Evolutionary conservation across 2,888 invertebrate genomes (phyloP).

Genomic region (Ephialtes manifestator): DNA sequence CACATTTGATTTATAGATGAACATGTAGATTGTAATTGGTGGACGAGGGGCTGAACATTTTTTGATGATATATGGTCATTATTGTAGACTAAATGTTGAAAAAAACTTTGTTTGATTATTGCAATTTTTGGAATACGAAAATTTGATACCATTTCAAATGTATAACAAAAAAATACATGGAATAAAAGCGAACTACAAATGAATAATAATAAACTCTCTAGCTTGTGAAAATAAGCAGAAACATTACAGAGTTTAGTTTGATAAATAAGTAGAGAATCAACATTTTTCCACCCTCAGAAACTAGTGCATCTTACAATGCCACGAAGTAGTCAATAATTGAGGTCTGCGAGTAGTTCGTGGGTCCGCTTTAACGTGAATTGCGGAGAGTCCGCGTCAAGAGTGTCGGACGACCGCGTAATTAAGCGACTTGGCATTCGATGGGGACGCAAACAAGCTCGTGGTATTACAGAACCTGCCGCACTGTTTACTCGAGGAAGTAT

Average conservation of each 20-base stretch:
- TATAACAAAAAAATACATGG: no score
- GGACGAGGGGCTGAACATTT: no score
- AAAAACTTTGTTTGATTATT: no score
- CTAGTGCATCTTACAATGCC: not conserved
- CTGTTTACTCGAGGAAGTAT: conserved; percentile 56
- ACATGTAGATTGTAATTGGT: no score
- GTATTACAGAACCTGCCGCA: conserved; percentile 35
- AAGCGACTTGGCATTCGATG: conserved; percentile 44
- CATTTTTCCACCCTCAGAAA: not conserved
- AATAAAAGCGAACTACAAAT: no score
- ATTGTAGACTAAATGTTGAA: no score
- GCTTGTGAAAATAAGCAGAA: no score
- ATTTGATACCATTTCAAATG: no score
- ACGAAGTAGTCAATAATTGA: not conserved
- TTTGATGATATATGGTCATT: no score
- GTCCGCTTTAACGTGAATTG: conserved; percentile 3
- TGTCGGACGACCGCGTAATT: conserved; percentile 54
- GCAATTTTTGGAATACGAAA: no score
- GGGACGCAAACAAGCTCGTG: conserved; percentile 25
- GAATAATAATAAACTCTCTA: no score
- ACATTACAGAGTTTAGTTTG: not conserved
- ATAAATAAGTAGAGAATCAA: not conserved
- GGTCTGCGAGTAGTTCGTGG: conserved; percentile 8
- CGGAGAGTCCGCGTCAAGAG: conserved; percentile 21
- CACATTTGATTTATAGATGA: not conserved